phyloP scores from a whole-genome alignment of 2,113 vertebrate species.

The Monopterus albus region DNA sequence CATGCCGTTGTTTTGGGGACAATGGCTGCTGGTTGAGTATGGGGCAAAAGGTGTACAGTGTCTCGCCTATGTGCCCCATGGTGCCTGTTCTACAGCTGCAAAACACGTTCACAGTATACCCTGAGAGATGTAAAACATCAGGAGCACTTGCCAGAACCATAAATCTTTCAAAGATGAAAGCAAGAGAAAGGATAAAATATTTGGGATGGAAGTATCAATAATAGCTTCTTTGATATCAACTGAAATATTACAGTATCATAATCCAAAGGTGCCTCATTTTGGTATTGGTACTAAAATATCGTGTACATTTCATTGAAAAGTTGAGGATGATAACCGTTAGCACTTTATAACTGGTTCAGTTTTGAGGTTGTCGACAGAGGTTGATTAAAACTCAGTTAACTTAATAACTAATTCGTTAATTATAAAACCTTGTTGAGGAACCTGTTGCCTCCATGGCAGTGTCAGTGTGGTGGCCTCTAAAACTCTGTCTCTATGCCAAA shows the following conservation, averaged over 20 bases:
- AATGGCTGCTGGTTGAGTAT: slow-evolving; percentile 71
- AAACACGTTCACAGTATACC: slow-evolving; percentile 43
- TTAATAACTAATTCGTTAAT: too few species aligned
- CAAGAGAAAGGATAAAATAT: too few species aligned
- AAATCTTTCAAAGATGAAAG: slow-evolving; percentile 26
- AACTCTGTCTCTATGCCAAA: slow-evolving; percentile 28
- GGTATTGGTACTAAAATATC: too few species aligned
- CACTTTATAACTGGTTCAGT: too few species aligned
- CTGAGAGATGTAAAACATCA: slow-evolving; percentile 49
- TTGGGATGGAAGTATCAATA: too few species aligned
- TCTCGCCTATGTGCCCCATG: slow-evolving; percentile 49
- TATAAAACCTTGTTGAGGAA: not conserved
- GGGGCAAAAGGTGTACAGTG: slow-evolving; percentile 52
- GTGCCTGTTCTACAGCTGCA: slow-evolving; percentile 41
- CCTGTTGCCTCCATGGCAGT: slow-evolving; percentile 5
- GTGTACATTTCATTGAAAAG: too few species aligned
- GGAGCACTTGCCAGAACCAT: slow-evolving; percentile 9
- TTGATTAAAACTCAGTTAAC: not conserved
- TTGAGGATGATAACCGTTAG: too few species aligned
- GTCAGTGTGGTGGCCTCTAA: slow-evolving; percentile 14
- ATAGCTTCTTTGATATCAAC: too few species aligned
- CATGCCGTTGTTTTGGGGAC: slow-evolving; percentile 72
- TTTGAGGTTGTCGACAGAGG: not conserved
- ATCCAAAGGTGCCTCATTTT: too few species aligned
- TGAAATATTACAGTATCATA: too few species aligned